Conservation (phyloP, 2,888 invertebrate species). For the Hipparchia sbordonii region DNA sequence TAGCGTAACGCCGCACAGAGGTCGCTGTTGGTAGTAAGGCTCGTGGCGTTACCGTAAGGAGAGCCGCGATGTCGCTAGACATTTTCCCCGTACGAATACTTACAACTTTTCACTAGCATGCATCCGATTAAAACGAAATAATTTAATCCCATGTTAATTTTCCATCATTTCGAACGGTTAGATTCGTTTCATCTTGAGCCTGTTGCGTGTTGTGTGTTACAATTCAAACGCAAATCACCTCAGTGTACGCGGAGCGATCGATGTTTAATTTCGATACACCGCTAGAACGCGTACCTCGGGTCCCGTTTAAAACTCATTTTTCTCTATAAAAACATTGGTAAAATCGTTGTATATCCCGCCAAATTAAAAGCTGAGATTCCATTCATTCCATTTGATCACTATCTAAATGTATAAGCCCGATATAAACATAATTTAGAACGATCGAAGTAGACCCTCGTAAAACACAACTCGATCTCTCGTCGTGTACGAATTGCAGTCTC, state of each 20-base stretch:
- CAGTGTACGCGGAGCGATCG: not conserved
- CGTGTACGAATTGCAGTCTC: conserved; percentile 7
- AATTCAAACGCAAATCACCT: not conserved
- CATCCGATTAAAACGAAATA: conserved; percentile 23
- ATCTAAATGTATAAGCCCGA: not conserved
- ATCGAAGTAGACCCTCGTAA: conserved; percentile 12
- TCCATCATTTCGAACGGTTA: not conserved
- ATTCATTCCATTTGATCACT: not conserved
- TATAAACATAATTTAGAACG: not conserved
- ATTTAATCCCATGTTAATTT: conserved; percentile 25
- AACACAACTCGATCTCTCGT: conserved; percentile 4
- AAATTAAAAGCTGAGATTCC: conserved; percentile 5
- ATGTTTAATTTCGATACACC: conserved; percentile 23
- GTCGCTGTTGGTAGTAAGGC: too few relatives aligned
- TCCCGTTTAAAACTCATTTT: conserved; percentile 30
- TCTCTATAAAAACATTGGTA: conserved; percentile 22
- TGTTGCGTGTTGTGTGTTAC: not conserved
- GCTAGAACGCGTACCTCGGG: conserved; percentile 25
- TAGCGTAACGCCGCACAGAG: too few relatives aligned
- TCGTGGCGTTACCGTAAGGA: too few relatives aligned
- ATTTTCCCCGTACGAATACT: too few relatives aligned
- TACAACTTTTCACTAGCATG: conserved; percentile 37
- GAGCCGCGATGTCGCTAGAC: too few relatives aligned
- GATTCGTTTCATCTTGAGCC: conserved; percentile 5
- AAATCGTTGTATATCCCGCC: not conserved